Percentiles rank a stretch among this genome's conserved stretches.
phyloP scores from a whole-genome alignment of 2,888 invertebrate genomes.

The Neoaliturus tenellus region DNA sequence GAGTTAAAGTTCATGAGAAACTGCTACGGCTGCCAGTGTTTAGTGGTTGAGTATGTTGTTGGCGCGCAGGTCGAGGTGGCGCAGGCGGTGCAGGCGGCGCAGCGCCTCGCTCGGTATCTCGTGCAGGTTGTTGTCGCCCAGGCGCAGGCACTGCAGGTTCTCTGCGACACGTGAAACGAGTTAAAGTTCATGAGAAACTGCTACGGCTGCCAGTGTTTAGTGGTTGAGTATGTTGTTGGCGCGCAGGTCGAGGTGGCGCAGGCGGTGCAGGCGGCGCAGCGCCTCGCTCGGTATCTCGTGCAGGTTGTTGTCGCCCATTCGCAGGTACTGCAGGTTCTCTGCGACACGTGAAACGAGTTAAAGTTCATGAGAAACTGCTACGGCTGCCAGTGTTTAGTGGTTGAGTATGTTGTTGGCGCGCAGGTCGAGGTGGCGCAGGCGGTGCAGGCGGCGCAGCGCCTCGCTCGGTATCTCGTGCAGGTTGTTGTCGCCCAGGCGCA shows the following conservation, averaged over 20 bases:
- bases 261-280: slow-evolving; percentile 86
- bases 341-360: slow-evolving; percentile 82
- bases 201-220: no score
- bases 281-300: slow-evolving; percentile 91
- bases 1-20: slow-evolving; percentile 93
- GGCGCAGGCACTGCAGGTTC: slow-evolving; percentile 91
- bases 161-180: slow-evolving; percentile 74
- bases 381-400: slow-evolving; percentile 84
- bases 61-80: slow-evolving; percentile 90
- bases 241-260: slow-evolving; percentile 92
- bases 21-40: slow-evolving; percentile 89
- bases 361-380: slow-evolving; percentile 96
- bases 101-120: slow-evolving; percentile 91
- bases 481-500: slow-evolving; percentile 92
- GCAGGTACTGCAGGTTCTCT: slow-evolving; percentile 94
- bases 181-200: no score
- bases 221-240: slow-evolving; percentile 90
- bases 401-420: slow-evolving; percentile 94
- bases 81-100: slow-evolving; percentile 88
- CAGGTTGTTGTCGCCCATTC: slow-evolving; percentile 91
- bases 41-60: no score
- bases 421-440: slow-evolving; percentile 91
- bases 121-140: slow-evolving; percentile 93
- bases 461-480: slow-evolving; percentile 90
- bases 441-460: slow-evolving; percentile 87